phyloP scores from a whole-genome alignment of 2,113 vertebrate species.

The Pangasianodon gigas region DNA sequence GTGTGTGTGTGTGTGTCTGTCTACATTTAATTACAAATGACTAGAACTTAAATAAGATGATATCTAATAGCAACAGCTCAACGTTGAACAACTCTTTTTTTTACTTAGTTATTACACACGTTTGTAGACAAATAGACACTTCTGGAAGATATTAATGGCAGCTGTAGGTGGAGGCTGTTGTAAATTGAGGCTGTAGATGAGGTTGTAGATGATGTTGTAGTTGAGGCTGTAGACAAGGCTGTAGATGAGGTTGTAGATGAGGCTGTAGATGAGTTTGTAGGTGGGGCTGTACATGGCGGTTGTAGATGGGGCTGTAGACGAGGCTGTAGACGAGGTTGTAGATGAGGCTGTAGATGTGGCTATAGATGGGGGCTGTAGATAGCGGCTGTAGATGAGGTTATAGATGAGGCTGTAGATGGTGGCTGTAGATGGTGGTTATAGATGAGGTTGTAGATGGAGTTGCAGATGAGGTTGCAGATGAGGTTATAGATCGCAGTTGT shows the following conservation, averaged over 20 bases:
- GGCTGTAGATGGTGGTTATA: not conserved
- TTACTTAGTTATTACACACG: not conserved
- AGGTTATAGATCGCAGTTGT: not conserved
- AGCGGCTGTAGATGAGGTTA: not conserved
- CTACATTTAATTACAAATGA: not conserved
- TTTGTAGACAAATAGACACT: not conserved
- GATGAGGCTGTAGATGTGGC: not conserved
- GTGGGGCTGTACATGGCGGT: too few species aligned
- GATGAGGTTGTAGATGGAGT: not conserved
- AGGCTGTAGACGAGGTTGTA: not conserved
- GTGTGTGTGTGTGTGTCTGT: slow-evolving; percentile 15
- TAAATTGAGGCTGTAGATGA: not conserved
- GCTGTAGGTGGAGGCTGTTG: not conserved
- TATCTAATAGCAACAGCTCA: not conserved
- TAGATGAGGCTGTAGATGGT: not conserved
- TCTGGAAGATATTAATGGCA: not conserved
- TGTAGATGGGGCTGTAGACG: not conserved
- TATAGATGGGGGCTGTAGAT: not conserved
- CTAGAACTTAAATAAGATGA: not conserved
- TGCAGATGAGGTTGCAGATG: not conserved
- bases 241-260: not conserved
- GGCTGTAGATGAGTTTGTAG: not conserved
- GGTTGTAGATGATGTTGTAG: not conserved
- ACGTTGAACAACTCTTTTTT: not conserved
- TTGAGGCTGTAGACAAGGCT: not conserved